A percentile compares a stretch with the other conserved stretches of the same genome.
Conservation (phyloP, 2,113 vertebrate genomes). For the Sceloporus tristichus region DNA sequence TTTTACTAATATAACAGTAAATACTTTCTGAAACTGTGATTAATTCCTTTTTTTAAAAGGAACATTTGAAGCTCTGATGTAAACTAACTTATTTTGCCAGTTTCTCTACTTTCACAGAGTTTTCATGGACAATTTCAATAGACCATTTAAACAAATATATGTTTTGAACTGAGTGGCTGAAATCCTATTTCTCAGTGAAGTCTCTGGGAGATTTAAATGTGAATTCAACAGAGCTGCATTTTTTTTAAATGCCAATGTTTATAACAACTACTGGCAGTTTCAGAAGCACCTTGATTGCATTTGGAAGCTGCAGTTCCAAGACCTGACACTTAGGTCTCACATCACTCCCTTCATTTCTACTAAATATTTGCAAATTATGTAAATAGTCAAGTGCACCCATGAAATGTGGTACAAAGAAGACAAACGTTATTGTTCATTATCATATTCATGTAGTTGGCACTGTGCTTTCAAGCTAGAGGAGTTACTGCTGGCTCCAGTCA, state of each 20-base stretch:
- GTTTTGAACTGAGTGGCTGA: background rate
- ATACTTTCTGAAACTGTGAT: no score
- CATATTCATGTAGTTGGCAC: conserved; percentile 48
- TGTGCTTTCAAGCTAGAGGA: conserved; percentile 66
- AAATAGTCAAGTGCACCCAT: conserved; percentile 45
- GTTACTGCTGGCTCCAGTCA: conserved; percentile 63
- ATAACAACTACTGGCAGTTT: background rate
- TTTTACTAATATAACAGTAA: no score
- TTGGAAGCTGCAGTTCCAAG: conserved; percentile 37
- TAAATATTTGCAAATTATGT: conserved; percentile 53
- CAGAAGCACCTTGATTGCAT: conserved; percentile 8
- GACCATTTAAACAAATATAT: background rate
- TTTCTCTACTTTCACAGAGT: background rate
- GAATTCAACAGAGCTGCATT: background rate
- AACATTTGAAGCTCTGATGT: background rate
- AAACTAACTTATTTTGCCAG: background rate
- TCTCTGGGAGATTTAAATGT: conserved; percentile 1
- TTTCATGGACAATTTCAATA: conserved; percentile 6
- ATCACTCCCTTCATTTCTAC: conserved; percentile 6
- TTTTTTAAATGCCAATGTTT: background rate
- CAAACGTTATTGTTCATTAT: conserved; percentile 54
- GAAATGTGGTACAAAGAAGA: conserved; percentile 49
- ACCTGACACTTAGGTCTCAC: conserved; percentile 39
- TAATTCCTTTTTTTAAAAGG: no score
- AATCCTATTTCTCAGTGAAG: background rate